These are phyloP conservation scores for Periparus ater DNA, from an alignment of 2,797 vertebrate genomes.

Conservation along the genomic window DNA sequence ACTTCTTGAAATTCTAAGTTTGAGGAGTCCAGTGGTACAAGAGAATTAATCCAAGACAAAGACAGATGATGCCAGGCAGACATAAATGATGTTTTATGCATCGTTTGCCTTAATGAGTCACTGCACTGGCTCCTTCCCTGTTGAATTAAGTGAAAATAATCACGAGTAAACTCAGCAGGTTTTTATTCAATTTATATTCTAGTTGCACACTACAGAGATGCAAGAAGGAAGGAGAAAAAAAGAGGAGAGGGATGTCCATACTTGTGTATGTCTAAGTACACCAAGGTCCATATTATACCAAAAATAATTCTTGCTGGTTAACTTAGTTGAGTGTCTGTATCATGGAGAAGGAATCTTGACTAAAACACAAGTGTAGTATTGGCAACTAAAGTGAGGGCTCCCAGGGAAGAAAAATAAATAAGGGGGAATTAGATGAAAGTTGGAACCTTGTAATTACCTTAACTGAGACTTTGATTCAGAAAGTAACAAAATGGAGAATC, in stretches of 20 bases:
- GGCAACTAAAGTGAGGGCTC: background rate
- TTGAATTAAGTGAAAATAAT: slow-evolving; percentile 52
- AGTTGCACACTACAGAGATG: background rate
- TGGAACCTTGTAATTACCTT: background rate
- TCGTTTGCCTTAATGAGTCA: background rate
- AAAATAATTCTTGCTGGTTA: background rate
- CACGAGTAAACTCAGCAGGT: slow-evolving; percentile 29
- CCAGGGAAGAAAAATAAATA: background rate
- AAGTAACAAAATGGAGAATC: background rate
- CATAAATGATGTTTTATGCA: background rate
- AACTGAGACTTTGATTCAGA: background rate
- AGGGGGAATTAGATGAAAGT: accelerated
- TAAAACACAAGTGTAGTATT: background rate
- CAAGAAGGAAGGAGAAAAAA: background rate
- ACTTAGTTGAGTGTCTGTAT: background rate
- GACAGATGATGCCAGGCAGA: background rate
- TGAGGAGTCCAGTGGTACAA: background rate
- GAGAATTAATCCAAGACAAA: slow-evolving; percentile 4
- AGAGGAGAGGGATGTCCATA: background rate
- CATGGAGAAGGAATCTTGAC: background rate
- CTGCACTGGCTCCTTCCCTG: slow-evolving; percentile 24
- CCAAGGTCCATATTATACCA: background rate
- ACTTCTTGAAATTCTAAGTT: background rate
- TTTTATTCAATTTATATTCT: slow-evolving; percentile 31
- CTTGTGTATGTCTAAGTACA: background rate